These are phyloP conservation scores for Ochropleura plecta DNA, from an alignment of 2,888 invertebrate genomes.

Conservation along the genomic window DNA sequence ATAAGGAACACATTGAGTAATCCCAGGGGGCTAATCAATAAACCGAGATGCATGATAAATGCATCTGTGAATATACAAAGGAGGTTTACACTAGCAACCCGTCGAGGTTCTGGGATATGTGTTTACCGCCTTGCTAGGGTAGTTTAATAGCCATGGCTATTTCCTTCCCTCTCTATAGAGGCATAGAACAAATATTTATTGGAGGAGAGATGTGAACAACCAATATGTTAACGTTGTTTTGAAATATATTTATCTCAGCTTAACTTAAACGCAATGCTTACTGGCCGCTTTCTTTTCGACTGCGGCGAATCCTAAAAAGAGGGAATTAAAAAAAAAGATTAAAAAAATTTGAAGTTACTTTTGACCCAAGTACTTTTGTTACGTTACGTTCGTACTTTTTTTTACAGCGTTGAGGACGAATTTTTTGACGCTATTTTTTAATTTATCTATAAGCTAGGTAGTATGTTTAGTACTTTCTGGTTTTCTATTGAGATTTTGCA, in stretches of 20 bases:
- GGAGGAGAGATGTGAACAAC: constrained; percentile 7
- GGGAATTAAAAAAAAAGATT: too few species aligned
- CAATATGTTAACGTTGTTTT: constrained; percentile 1
- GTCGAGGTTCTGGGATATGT: not conserved
- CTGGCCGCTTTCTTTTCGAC: not conserved
- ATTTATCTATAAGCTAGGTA: too few species aligned
- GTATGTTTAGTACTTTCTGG: too few species aligned
- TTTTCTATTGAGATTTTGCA: too few species aligned
- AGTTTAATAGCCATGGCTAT: constrained; percentile 32
- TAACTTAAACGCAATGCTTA: not conserved
- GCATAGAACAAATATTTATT: constrained; percentile 1
- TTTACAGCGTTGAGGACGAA: too few species aligned
- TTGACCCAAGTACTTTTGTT: too few species aligned
- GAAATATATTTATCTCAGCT: not conserved
- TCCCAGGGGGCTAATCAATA: constrained; percentile 22
- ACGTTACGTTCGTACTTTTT: too few species aligned
- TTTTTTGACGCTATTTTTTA: too few species aligned
- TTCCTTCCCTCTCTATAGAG: constrained; percentile 16
- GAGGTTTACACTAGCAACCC: not conserved
- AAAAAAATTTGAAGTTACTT: too few species aligned
- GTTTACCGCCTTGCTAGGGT: constrained; percentile 6
- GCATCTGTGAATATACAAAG: constrained; percentile 1
- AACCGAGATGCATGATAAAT: constrained; percentile 13
- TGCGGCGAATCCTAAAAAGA: too few species aligned
- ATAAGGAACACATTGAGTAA: constrained; percentile 10